Evolutionary conservation across 2,888 invertebrate species (phyloP).

Genomic region (Scaptomyza caliginosa): DNA sequence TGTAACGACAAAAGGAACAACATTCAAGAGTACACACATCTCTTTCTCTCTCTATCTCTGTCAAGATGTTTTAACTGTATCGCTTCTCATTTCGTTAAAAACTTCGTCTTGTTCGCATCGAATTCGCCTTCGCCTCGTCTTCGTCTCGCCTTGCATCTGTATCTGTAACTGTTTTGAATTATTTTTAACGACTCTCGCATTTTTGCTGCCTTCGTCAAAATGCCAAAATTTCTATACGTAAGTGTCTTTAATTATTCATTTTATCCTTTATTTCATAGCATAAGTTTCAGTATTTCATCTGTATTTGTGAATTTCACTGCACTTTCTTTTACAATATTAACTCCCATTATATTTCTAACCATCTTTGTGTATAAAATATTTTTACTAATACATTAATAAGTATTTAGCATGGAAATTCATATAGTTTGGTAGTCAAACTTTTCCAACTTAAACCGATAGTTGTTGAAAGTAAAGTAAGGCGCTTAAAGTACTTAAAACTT

Average conservation of each 20-base stretch:
- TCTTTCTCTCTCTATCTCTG: not conserved
- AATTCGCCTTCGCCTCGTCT: conserved; percentile 28
- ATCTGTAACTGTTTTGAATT: conserved; percentile 49
- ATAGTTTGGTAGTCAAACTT: not conserved
- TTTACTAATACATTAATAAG: not conserved
- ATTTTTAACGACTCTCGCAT: conserved; percentile 24
- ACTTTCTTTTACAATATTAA: not conserved
- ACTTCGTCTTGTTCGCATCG: too few species aligned
- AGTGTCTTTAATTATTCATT: conserved; percentile 26
- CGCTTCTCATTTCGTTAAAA: conserved; percentile 45
- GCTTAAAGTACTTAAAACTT: too few species aligned
- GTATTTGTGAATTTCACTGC: not conserved
- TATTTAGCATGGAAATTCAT: not conserved
- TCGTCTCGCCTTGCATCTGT: conserved; percentile 40
- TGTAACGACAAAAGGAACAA: not conserved
- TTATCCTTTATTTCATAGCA: not conserved
- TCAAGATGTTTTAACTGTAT: conserved; percentile 5
- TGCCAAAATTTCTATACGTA: conserved; percentile 37
- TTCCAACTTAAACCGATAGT: not conserved
- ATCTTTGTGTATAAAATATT: not conserved
- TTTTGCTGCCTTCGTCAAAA: conserved; percentile 10
- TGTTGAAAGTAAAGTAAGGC: too few species aligned
- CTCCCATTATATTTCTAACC: not conserved
- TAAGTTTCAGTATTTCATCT: not conserved
- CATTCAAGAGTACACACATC: conserved; percentile 4